Percentiles rank a stretch among this genome's conserved stretches.
phyloP scores from a whole-genome alignment of 2,888 invertebrate species.

The Aphidius colemani region DNA sequence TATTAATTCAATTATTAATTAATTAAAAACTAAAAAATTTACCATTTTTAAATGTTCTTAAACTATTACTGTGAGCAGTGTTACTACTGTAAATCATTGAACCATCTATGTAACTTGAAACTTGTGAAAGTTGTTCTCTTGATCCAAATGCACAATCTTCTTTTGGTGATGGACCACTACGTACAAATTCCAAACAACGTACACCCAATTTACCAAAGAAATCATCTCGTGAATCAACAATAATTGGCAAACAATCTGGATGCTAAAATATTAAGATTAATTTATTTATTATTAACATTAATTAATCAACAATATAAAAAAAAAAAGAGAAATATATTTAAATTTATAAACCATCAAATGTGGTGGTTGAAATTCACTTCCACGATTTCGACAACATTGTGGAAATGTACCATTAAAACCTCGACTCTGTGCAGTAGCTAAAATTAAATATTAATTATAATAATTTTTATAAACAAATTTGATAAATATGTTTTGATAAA shows the following conservation, averaged over 20 bases:
- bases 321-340: not conserved
- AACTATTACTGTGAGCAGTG: constrained; percentile 71
- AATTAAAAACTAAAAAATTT: constrained; percentile 41
- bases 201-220: constrained; percentile 75
- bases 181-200: constrained; percentile 79
- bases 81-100: constrained; percentile 83
- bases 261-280: constrained; percentile 65
- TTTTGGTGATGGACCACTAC: constrained; percentile 80
- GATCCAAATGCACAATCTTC: constrained; percentile 81
- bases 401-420: constrained; percentile 81
- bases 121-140: constrained; percentile 84
- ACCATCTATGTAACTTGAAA: constrained; percentile 81
- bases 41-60: constrained; percentile 79
- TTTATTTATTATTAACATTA: not conserved
- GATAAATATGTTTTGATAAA: constrained; percentile 3
- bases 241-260: constrained; percentile 84
- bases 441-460: constrained; percentile 10
- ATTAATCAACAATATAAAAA: not conserved
- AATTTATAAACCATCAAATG: constrained; percentile 66
- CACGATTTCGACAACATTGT: constrained; percentile 72
- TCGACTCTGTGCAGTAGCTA: constrained; percentile 73
- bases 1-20: not conserved
- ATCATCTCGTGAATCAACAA: constrained; percentile 73
- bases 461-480: not conserved
- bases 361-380: constrained; percentile 66